Base-by-base conservation (phyloP, 2,113 vertebrate genomes). In the Poicephalus gulielmi region DNA sequence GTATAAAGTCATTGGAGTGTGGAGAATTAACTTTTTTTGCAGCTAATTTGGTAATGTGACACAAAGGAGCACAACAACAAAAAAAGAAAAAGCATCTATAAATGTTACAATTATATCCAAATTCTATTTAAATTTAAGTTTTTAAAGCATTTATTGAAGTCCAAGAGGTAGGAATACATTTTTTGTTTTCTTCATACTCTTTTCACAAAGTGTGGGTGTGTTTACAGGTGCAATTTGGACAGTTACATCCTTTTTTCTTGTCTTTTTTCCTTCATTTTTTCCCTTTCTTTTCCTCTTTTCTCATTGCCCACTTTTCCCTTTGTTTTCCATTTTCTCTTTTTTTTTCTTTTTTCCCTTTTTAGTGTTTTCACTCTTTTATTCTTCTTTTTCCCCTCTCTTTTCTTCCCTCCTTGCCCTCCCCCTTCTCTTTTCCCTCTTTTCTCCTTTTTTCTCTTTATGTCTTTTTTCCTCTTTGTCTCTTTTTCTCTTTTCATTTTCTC, bases 131-230 rank as follows among this genome's bases (percentile, higher is more conserved):
- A 57, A 57, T 57, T 6, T 0, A 43, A 43, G 3, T 16, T 43
- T 80, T 35, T 28, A 24, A 41, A 24, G 11, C 2, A 7, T 47
- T 91, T 87, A 15, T 53, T 55, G 16, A 68, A n/a, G 25, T 43
- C 25, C 33, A 23, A n/a, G 41, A 50, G n/a, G 33, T 46, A 66
- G 25, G n/a, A 39, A 63, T 55, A 13, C 6, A 4, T 24, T 52
- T 43, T 23, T 5, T 35, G 35, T 30, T 57, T 31, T 13, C 52
- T 43, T 37, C 15, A 1, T 4, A 16, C 2, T 43, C 12, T 35
- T 43, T 46, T 31, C 37, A 68, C 24, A 27, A 35, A 69, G 13
- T 12, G n/a, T 0, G 0, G 9, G 10, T 13, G 8, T 24, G 4
- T 31, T 71, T 70, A 16, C 46, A 86, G 67, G 43, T 44, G 17